phyloP scores from a whole-genome alignment of 2,113 vertebrate genomes.

The Pelobates fuscus region DNA sequence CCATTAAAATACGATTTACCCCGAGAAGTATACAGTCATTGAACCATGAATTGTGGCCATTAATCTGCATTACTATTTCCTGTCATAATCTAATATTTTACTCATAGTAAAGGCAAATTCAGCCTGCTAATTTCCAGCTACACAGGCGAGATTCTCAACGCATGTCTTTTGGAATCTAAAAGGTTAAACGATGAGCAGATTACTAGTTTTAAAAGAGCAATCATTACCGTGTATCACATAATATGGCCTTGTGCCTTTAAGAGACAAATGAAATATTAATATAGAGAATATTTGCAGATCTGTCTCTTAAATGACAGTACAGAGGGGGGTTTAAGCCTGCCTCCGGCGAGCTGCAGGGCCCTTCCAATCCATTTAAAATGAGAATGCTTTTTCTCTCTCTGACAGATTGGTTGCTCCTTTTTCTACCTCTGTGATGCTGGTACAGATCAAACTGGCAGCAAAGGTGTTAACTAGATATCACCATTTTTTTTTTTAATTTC shows the following conservation, averaged over 20 bases:
- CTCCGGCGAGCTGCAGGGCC: constrained; percentile 47
- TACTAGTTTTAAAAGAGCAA: neutral
- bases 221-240: neutral
- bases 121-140: neutral
- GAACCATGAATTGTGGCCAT: neutral
- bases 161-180: neutral
- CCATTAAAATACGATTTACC: constrained; percentile 1
- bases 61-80: neutral
- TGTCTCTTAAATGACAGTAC: constrained; percentile 52
- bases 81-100: neutral
- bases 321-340: constrained; percentile 44
- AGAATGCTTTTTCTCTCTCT: constrained; percentile 45
- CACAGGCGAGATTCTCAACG: neutral
- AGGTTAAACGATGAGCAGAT: neutral
- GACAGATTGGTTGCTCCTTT: constrained; percentile 45
- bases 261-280: constrained; percentile 50
- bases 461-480: neutral
- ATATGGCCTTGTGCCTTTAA: constrained; percentile 36
- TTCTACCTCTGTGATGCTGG: constrained; percentile 22
- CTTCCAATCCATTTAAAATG: constrained; percentile 50
- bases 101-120: neutral
- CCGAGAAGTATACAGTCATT: neutral
- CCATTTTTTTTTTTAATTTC: neutral
- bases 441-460: neutral
- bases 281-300: constrained; percentile 51